A percentile compares a stretch with the other conserved stretches of the same genome.
Conservation (phyloP, 2,113 vertebrate genomes). For the Gila orcuttii region DNA sequence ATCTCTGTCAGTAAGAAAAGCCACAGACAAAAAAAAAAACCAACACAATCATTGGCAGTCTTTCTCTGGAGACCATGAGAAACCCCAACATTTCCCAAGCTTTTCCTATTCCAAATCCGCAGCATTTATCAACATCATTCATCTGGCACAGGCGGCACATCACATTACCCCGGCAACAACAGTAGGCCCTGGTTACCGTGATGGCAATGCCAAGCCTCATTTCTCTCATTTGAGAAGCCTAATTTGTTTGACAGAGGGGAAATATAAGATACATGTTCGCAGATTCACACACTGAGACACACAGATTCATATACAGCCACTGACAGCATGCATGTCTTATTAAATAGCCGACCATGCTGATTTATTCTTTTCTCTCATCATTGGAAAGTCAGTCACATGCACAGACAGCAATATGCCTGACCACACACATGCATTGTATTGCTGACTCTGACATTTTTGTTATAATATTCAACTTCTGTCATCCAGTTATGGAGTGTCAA, state of each 20-base stretch:
- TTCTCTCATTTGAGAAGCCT: slow-evolving; percentile 17
- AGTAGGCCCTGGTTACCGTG: slow-evolving; percentile 26
- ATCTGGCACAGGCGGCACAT: slow-evolving; percentile 30
- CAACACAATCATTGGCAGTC: neutral
- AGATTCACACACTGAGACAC: neutral
- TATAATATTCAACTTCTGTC: neutral
- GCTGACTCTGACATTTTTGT: neutral
- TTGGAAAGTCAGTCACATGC: neutral
- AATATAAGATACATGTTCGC: slow-evolving; percentile 19
- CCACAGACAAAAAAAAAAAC: slow-evolving; percentile 36
- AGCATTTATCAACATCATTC: slow-evolving; percentile 48
- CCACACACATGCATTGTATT: neutral
- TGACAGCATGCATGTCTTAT: slow-evolving; percentile 14
- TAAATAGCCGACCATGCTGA: slow-evolving; percentile 4
- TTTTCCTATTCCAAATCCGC: neutral
- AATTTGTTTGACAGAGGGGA: slow-evolving; percentile 20
- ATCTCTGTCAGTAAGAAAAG: slow-evolving; percentile 27
- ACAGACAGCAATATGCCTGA: neutral
- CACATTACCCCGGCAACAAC: slow-evolving; percentile 27
- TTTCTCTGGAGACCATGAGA: neutral
- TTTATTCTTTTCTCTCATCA: neutral
- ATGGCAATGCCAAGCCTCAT: slow-evolving; percentile 40
- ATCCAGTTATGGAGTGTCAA: slow-evolving; percentile 7
- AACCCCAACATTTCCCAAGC: slow-evolving; percentile 22
- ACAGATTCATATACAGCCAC: neutral